Evolutionary conservation across 2,797 vertebrate genomes (phyloP).

Genomic region (Hippopotamyrus pictus): DNA sequence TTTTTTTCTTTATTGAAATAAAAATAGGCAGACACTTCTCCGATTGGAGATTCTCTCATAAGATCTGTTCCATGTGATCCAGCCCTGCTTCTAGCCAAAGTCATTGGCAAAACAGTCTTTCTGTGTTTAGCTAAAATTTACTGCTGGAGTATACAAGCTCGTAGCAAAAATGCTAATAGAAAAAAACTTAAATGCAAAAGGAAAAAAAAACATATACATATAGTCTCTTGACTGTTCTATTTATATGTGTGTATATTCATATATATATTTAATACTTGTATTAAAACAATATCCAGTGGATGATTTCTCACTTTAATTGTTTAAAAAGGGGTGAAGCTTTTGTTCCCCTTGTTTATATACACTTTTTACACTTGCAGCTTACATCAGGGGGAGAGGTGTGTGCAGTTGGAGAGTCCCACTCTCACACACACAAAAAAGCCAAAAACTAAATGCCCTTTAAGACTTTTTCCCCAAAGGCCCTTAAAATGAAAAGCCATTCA

Average conservation of each 20-base stretch:
- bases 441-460: constrained; percentile 56
- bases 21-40: constrained; percentile 45
- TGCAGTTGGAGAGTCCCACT: constrained; percentile 59
- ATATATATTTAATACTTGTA: constrained; percentile 62
- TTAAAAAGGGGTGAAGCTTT: constrained; percentile 72
- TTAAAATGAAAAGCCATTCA: constrained; percentile 60
- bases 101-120: constrained; percentile 46
- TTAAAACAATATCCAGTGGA: constrained; percentile 93
- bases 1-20: constrained; percentile 42
- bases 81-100: constrained; percentile 42
- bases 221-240: constrained; percentile 80
- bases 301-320: constrained; percentile 70
- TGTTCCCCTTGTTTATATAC: constrained; percentile 75
- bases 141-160: constrained; percentile 57
- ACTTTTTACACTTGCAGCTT: constrained; percentile 71
- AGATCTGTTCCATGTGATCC: constrained; percentile 38
- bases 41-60: constrained; percentile 42
- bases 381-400: constrained; percentile 52
- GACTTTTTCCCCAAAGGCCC: constrained; percentile 61
- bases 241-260: constrained; percentile 69
- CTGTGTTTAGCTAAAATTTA: constrained; percentile 50
- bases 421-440: constrained; percentile 61
- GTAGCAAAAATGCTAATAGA: constrained; percentile 73
- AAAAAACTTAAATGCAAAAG: constrained; percentile 72
- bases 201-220: constrained; percentile 64